A percentile compares a stretch with the other conserved stretches of the same genome.
These are phyloP conservation scores for Theretra japonica DNA, from an alignment of 2,888 invertebrate genomes.

Conservation along the genomic window DNA sequence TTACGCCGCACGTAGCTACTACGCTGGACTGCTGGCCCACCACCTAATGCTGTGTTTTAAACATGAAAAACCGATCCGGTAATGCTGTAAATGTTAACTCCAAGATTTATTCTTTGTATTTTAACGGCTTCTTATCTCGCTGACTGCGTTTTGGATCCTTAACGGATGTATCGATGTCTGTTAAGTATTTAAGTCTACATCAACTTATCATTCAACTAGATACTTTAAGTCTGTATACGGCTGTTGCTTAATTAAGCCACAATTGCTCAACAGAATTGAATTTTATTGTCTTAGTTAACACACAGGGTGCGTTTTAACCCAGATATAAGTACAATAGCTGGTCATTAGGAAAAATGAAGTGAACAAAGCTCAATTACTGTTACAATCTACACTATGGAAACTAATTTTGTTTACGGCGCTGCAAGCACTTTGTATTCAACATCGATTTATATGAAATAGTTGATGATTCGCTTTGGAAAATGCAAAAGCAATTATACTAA, in stretches of 20 bases:
- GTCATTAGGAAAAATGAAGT: slow-evolving; percentile 6
- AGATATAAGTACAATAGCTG: slow-evolving; percentile 6
- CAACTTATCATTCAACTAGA: neutral
- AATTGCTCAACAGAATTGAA: slow-evolving; percentile 6
- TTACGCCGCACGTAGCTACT: slow-evolving; percentile 77
- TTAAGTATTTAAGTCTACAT: slow-evolving; percentile 7
- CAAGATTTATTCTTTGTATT: slow-evolving; percentile 67
- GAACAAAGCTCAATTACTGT: slow-evolving; percentile 6
- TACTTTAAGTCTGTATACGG: neutral
- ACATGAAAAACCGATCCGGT: slow-evolving; percentile 83
- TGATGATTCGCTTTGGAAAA: slow-evolving; percentile 6
- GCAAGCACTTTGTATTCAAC: slow-evolving; percentile 6
- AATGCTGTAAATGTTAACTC: slow-evolving; percentile 76
- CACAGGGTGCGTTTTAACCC: slow-evolving; percentile 6
- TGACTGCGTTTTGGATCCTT: slow-evolving; percentile 28
- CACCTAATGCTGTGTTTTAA: slow-evolving; percentile 79
- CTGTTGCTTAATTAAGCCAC: slow-evolving; percentile 6
- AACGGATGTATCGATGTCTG: neutral
- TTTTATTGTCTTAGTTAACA: slow-evolving; percentile 6
- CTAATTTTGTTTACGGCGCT: slow-evolving; percentile 6
- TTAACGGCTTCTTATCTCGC: slow-evolving; percentile 57
- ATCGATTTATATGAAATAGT: slow-evolving; percentile 1
- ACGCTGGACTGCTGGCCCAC: slow-evolving; percentile 67
- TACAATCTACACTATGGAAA: slow-evolving; percentile 6
- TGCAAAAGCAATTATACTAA: slow-evolving; percentile 6